These are phyloP conservation scores for Amniataba percoides DNA, from an alignment of 2,797 vertebrate genomes.

Conservation along the genomic window DNA sequence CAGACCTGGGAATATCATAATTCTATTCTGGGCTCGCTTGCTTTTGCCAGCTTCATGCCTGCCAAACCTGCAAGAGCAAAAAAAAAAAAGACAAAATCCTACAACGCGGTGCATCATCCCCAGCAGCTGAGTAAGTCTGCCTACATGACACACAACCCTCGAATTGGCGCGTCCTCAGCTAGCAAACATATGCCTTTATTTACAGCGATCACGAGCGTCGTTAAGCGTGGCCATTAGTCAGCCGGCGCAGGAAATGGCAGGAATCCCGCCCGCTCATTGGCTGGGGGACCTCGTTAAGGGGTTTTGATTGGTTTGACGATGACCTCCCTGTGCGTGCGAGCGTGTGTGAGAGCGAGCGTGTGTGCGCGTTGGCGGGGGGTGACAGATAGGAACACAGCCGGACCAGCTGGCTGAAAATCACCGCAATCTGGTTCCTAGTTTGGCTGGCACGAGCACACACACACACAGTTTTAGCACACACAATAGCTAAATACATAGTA, in stretches of 20 bases:
- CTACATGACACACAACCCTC: slow-evolving; percentile 30
- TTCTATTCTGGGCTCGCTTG: slow-evolving; percentile 29
- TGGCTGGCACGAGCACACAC: slow-evolving; percentile 37
- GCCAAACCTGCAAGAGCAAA: slow-evolving; percentile 54
- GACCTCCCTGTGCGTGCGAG: slow-evolving; percentile 48
- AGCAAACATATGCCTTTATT: slow-evolving; percentile 78
- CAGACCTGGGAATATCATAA: slow-evolving; percentile 36
- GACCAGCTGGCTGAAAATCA: slow-evolving; percentile 81
- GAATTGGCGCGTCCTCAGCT: slow-evolving; percentile 40
- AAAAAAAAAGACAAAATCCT: slow-evolving; percentile 60
- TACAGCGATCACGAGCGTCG: slow-evolving; percentile 66
- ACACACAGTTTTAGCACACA: neutral
- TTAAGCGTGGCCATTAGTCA: slow-evolving; percentile 65
- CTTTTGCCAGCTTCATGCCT: slow-evolving; percentile 40
- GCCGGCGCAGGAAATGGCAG: slow-evolving; percentile 60
- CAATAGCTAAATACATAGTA: neutral
- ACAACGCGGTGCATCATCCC: slow-evolving; percentile 37
- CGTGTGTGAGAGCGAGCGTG: neutral
- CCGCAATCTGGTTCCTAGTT: slow-evolving; percentile 78
- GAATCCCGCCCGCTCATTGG: slow-evolving; percentile 61
- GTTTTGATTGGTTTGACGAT: slow-evolving; percentile 60
- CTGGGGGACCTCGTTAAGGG: slow-evolving; percentile 48
- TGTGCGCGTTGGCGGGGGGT: slow-evolving; percentile 42
- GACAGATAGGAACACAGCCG: slow-evolving; percentile 70
- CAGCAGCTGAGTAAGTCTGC: slow-evolving; percentile 52